These are phyloP conservation scores for Geodia barretti DNA, from an alignment of 37 sponge, comb jelly and placozoan species.

Conservation along the genomic window DNA sequence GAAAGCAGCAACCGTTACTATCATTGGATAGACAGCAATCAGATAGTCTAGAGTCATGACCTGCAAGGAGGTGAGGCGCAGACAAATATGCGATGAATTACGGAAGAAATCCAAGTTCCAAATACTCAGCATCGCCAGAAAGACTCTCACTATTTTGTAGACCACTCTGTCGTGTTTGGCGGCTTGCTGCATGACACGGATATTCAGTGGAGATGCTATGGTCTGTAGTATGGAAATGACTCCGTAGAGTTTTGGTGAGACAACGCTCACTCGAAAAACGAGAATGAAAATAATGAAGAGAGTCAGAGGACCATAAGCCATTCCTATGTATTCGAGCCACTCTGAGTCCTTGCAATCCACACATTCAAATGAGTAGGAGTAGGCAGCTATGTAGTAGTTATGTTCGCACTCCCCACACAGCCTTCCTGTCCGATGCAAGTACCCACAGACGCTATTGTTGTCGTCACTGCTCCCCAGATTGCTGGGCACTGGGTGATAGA, in stretches of 20 bases:
- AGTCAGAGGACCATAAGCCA: neutral
- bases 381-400: neutral
- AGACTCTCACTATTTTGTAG: neutral
- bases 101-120: slow-evolving; percentile 42
- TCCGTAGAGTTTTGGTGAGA: too few relatives aligned
- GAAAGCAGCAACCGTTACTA: neutral
- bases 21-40: slow-evolving; percentile 22
- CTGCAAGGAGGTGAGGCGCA: neutral
- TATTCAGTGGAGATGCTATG: neutral
- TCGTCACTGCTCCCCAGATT: neutral
- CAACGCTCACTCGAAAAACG: neutral
- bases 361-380: neutral
- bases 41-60: slow-evolving; percentile 18
- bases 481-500: neutral
- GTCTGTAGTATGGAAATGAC: neutral
- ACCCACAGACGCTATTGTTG: neutral
- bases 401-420: neutral
- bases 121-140: slow-evolving; percentile 6
- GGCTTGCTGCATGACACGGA: neutral
- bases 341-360: neutral
- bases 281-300: neutral
- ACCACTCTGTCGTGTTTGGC: neutral
- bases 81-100: neutral
- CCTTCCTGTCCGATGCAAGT: neutral
- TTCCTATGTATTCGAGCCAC: neutral